Conservation (phyloP, 2,888 invertebrate genomes). For the Prenolepis imparis region DNA sequence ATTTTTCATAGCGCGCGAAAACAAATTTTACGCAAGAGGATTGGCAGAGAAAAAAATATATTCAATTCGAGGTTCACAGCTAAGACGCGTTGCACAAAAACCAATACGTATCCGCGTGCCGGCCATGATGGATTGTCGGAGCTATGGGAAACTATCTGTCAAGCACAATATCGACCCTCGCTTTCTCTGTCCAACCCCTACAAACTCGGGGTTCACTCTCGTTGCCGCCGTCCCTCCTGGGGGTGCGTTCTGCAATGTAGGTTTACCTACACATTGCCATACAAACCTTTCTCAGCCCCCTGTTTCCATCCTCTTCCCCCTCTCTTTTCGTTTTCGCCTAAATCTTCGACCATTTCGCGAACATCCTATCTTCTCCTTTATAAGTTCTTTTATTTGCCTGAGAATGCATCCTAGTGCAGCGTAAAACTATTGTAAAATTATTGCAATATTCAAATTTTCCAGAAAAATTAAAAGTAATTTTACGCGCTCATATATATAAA, state of each 20-base stretch:
- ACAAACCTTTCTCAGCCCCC: slow-evolving; percentile 69
- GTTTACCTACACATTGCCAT: slow-evolving; percentile 71
- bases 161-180: slow-evolving; percentile 86
- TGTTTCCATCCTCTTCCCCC: slow-evolving; percentile 57
- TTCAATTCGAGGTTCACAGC: slow-evolving; percentile 81
- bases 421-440: neutral
- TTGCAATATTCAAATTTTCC: neutral
- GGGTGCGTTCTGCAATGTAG: slow-evolving; percentile 72
- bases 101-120: slow-evolving; percentile 84
- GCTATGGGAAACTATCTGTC: slow-evolving; percentile 86
- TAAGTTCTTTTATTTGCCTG: slow-evolving; percentile 62
- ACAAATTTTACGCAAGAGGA: slow-evolving; percentile 69
- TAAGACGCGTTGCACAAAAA: slow-evolving; percentile 84
- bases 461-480: neutral
- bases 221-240: slow-evolving; percentile 72
- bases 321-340: slow-evolving; percentile 54
- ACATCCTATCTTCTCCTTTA: slow-evolving; percentile 69
- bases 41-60: slow-evolving; percentile 67
- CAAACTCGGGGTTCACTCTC: slow-evolving; percentile 78
- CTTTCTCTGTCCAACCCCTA: slow-evolving; percentile 83
- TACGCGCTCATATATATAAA: neutral
- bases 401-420: slow-evolving; percentile 45
- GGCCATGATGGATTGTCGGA: slow-evolving; percentile 86
- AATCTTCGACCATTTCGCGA: slow-evolving; percentile 74
- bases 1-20: slow-evolving; percentile 24